These are phyloP conservation scores for Alviniconcha strummeri DNA, from an alignment of 2,888 invertebrate species.

Conservation along the genomic window DNA sequence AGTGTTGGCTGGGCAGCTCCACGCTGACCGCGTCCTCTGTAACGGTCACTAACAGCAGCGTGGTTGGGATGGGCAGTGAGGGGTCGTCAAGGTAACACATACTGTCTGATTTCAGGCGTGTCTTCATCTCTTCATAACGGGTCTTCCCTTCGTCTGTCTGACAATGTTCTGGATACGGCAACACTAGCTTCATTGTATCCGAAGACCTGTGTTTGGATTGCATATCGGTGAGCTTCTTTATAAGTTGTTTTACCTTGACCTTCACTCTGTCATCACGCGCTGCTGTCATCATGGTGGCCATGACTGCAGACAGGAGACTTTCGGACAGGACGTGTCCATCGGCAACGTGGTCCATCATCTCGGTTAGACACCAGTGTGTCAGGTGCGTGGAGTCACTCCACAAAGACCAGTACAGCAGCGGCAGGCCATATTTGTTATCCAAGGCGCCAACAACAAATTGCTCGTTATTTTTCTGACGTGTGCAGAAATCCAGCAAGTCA, in stretches of 20 bases:
- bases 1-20: not conserved
- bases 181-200: not conserved
- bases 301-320: not conserved
- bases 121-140: not conserved
- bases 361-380: slow-evolving; percentile 8
- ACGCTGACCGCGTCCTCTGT: not conserved
- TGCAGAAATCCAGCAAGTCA: no score
- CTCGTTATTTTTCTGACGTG: no score
- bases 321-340: not conserved
- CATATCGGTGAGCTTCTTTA: no score
- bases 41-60: not conserved
- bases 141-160: not conserved
- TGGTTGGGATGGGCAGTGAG: not conserved
- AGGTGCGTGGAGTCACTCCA: not conserved
- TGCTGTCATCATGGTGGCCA: not conserved
- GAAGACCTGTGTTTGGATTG: no score
- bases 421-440: no score
- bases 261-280: no score
- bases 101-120: not conserved
- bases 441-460: no score
- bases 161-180: not conserved
- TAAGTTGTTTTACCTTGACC: no score
- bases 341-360: not conserved
- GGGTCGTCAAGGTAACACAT: not conserved
- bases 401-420: slow-evolving; percentile 30